Evolutionary conservation across 2,888 invertebrate genomes (phyloP).

Genomic region (Hymenopus coronatus): DNA sequence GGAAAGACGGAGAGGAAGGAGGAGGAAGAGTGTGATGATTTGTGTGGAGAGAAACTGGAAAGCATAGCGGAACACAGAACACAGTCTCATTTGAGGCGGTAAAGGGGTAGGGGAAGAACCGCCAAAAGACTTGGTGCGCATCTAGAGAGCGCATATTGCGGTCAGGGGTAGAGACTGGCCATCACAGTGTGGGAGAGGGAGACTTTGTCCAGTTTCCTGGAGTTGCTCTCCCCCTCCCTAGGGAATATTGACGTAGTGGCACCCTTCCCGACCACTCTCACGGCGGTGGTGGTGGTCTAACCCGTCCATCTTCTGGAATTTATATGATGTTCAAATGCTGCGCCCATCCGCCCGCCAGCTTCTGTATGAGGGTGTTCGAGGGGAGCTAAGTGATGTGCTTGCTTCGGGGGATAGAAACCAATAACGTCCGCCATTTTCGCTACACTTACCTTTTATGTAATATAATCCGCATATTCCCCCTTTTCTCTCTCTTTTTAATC

Average conservation of each 20-base stretch:
- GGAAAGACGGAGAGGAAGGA: not conserved
- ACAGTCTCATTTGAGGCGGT: not conserved
- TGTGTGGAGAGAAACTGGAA: conserved; percentile 22
- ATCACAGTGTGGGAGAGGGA: conserved; percentile 31
- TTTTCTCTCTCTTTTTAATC: no score
- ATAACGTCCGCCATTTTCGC: conserved; percentile 31
- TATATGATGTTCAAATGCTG: conserved; percentile 46
- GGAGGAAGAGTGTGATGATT: conserved; percentile 18
- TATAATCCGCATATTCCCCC: no score
- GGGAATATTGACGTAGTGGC: conserved; percentile 31
- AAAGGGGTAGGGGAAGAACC: not conserved
- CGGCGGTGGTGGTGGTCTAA: conserved; percentile 38
- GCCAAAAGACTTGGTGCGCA: not conserved
- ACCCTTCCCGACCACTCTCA: conserved; percentile 28
- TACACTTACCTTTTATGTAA: not conserved
- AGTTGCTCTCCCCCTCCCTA: conserved; percentile 21
- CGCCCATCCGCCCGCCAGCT: conserved; percentile 32
- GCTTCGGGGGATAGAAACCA: conserved; percentile 21
- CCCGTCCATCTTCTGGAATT: conserved; percentile 48
- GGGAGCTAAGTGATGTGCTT: not conserved
- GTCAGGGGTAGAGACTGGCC: conserved; percentile 19
- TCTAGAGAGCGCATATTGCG: conserved; percentile 4
- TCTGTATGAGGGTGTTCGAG: conserved; percentile 32
- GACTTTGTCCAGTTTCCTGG: conserved; percentile 20
- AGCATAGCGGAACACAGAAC: conserved; percentile 4